Evolutionary conservation across 2,888 invertebrate species (phyloP), one percentile per base, ranked within the genome.

Genomic region (Calameuta pallipes): DNA sequence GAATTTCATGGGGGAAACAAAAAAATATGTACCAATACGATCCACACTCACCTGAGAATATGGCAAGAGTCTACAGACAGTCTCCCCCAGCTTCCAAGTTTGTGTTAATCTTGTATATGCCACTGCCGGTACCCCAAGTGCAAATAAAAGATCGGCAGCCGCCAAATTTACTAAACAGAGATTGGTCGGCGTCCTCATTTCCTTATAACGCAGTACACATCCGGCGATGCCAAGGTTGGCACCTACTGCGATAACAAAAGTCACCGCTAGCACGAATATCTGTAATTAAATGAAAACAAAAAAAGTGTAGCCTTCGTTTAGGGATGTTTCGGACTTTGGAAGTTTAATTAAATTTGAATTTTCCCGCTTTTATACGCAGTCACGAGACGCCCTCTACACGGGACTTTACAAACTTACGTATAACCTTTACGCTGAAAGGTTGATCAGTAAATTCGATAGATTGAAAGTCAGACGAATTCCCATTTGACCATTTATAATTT

Each of bases 101-200:
- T 92, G 91, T 35, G 92, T 91, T n/a, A 93, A 85, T 80, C 94
- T 91, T 11, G 93, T 92, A 82, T 92, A 92, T 31, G 93, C 93
- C 75, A 94, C 92, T 11, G 92, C 92, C 4, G 94, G 94, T 81
- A 93, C 93, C 70, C 93, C 93, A 37, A 92, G 82, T 34, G 93
- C 92, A 85, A 94, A 94, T 75, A 94, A 87, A 80, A 95, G 90
- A 91, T 96, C 96, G 34, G 95, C 94, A 80, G 94, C 94, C 23
- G 95, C 95, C 85, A 94, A 89, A 88, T 94, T 94, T 82, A 93
- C 92, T 77, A 94, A 92, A 88, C 93, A 93, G 83, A 93, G 92
- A 87, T 94, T 94, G 81, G 93, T 93, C 79, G 94, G 93, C 68
- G 94, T 93, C 84, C 92, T 90, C 92, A 93, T 93, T 85, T 93